Conservation (phyloP, 1,140 invertebrate genomes). For the Drosophila orosa region DNA sequence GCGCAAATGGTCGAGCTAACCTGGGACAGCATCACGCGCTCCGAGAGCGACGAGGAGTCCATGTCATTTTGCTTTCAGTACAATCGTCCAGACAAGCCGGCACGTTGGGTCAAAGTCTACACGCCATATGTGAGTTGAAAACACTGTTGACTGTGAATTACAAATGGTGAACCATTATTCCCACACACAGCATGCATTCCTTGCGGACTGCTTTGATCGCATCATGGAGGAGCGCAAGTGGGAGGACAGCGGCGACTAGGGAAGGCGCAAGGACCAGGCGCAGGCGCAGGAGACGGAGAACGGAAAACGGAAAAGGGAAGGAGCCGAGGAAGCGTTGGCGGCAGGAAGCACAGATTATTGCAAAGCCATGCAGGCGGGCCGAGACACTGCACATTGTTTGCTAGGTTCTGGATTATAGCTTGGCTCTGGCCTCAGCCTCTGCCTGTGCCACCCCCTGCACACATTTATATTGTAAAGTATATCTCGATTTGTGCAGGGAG, state of each 20-base stretch:
- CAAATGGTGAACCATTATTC: slow-evolving; percentile 33
- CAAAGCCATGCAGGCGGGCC: slow-evolving; percentile 26
- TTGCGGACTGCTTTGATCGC: slow-evolving; percentile 97
- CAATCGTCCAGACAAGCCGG: slow-evolving; percentile 90
- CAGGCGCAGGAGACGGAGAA: too few species aligned
- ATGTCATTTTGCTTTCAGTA: slow-evolving; percentile 96
- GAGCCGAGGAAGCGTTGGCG: slow-evolving; percentile 5
- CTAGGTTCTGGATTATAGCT: slow-evolving; percentile 1
- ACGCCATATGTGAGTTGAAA: slow-evolving; percentile 92
- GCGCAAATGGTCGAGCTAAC: slow-evolving; percentile 93
- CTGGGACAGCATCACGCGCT: slow-evolving; percentile 92
- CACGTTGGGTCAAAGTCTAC: slow-evolving; percentile 94
- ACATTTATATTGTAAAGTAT: slow-evolving; percentile 33
- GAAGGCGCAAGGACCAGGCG: slow-evolving; percentile 14
- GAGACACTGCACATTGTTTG: slow-evolving; percentile 53
- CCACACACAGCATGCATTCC: slow-evolving; percentile 93
- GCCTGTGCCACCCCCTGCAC: not conserved
- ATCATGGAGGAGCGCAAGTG: slow-evolving; percentile 95
- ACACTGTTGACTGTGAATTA: too few species aligned
- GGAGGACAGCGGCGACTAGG: slow-evolving; percentile 90
- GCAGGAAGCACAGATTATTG: slow-evolving; percentile 24
- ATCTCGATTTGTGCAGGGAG: slow-evolving; percentile 31
- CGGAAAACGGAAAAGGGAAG: not conserved
- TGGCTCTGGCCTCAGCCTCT: slow-evolving; percentile 4
- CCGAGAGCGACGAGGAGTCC: slow-evolving; percentile 95